Evolutionary conservation across 2,888 invertebrate genomes (phyloP).

Genomic region (Cordylochernes scorpioides): DNA sequence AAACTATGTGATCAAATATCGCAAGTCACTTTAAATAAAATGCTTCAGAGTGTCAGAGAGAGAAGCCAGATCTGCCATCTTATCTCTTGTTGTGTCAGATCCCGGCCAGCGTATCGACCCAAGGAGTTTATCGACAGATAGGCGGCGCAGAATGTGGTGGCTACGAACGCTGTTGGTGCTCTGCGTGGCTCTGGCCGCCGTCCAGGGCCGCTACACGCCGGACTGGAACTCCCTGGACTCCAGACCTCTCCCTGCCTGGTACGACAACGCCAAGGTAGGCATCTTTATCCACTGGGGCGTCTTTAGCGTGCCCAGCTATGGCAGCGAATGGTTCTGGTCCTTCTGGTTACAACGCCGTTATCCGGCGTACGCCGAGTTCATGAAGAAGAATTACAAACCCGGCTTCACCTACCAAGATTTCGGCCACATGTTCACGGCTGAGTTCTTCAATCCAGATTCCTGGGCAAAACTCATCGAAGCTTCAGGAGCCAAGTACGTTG

Average conservation of each 20-base stretch:
- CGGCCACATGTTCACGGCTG: constrained; percentile 24
- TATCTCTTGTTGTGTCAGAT: no score
- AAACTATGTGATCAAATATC: no score
- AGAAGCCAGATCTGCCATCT: no score
- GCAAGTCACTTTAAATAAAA: no score
- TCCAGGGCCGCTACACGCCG: no score
- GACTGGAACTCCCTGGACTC: constrained; percentile 15
- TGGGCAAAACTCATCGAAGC: constrained; percentile 26
- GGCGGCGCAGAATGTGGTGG: no score
- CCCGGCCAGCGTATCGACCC: no score
- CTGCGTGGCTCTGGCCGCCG: no score
- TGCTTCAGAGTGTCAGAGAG: no score
- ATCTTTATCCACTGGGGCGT: constrained; percentile 17
- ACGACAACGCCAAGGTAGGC: constrained; percentile 15
- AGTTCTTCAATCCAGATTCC: constrained; percentile 24
- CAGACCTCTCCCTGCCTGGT: constrained; percentile 15
- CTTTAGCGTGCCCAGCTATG: constrained; percentile 16
- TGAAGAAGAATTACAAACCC: constrained; percentile 24
- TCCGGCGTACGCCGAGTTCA: constrained; percentile 19
- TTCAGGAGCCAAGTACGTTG: constrained; percentile 29
- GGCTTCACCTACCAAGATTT: constrained; percentile 27
- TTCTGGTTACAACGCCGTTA: constrained; percentile 5
- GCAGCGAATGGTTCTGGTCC: constrained; percentile 16
- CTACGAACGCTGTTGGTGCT: no score
- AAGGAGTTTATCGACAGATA: no score